Conservation (phyloP, 2,888 invertebrate genomes). For the Caenorhabditis sp. region DNA sequence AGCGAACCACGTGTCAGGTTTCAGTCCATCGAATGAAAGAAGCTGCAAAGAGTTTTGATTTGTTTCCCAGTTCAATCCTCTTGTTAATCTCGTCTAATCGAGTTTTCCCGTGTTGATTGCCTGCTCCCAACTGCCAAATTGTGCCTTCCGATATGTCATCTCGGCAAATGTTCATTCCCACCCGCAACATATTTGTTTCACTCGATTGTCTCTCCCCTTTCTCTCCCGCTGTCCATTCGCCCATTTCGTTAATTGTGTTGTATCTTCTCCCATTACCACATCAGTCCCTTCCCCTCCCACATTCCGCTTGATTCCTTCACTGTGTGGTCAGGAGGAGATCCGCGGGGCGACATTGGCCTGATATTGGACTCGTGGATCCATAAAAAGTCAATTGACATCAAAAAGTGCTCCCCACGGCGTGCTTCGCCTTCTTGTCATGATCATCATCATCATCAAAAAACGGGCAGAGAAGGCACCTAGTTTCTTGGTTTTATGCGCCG, state of each 20-base stretch:
- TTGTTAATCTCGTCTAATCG: constrained; percentile 12
- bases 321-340: neutral
- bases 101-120: constrained; percentile 32
- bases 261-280: constrained; percentile 58
- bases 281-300: neutral
- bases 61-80: no score
- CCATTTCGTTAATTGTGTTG: constrained; percentile 61
- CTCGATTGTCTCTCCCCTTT: constrained; percentile 50
- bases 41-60: constrained; percentile 71
- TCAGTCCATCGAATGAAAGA: constrained; percentile 81
- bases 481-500: constrained; percentile 49
- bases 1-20: constrained; percentile 80
- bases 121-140: constrained; percentile 18
- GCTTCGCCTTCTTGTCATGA: constrained; percentile 32
- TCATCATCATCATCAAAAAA: constrained; percentile 42
- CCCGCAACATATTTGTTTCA: constrained; percentile 59
- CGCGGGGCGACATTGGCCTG: constrained; percentile 7
- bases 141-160: constrained; percentile 40
- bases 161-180: constrained; percentile 41
- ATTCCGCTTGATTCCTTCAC: constrained; percentile 1
- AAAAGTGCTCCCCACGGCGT: constrained; percentile 43
- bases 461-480: constrained; percentile 53
- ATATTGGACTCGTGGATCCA: constrained; percentile 10
- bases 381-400: constrained; percentile 40
- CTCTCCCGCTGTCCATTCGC: constrained; percentile 43